phyloP scores from a whole-genome alignment of 1,140 invertebrate species.

The Lepidotrigona ventralis region DNA sequence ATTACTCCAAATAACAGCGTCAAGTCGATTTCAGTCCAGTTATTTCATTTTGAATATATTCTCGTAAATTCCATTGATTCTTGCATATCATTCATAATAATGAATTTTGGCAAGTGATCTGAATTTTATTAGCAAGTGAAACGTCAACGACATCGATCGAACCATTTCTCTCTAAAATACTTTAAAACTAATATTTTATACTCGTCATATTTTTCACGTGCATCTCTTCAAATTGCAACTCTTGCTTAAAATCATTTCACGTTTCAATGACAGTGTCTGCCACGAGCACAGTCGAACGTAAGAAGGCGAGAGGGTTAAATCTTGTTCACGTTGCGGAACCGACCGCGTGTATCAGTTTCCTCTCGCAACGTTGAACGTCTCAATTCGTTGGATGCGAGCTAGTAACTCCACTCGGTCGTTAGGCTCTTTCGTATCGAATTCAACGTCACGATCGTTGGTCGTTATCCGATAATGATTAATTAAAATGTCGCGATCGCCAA shows the following conservation, averaged over 20 bases:
- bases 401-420: background rate
- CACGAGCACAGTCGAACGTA: no score
- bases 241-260: background rate
- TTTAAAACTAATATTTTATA: background rate
- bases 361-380: slow-evolving; percentile 3
- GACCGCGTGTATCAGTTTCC: slow-evolving; percentile 1
- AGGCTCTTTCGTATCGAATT: slow-evolving; percentile 33
- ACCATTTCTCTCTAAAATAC: no score
- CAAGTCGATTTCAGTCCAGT: no score
- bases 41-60: no score
- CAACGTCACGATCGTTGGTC: slow-evolving; percentile 15
- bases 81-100: no score
- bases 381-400: background rate
- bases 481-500: slow-evolving; percentile 14
- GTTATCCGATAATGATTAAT: slow-evolving; percentile 37
- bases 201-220: background rate
- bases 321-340: background rate
- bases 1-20: no score
- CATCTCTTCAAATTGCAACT: background rate
- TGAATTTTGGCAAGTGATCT: no score
- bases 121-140: no score
- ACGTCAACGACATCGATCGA: no score
- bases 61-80: no score
- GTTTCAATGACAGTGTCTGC: background rate
- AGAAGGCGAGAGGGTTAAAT: background rate